Evolutionary conservation across 2,797 vertebrate genomes (phyloP).

Genomic region (Etheostoma perlongum): DNA sequence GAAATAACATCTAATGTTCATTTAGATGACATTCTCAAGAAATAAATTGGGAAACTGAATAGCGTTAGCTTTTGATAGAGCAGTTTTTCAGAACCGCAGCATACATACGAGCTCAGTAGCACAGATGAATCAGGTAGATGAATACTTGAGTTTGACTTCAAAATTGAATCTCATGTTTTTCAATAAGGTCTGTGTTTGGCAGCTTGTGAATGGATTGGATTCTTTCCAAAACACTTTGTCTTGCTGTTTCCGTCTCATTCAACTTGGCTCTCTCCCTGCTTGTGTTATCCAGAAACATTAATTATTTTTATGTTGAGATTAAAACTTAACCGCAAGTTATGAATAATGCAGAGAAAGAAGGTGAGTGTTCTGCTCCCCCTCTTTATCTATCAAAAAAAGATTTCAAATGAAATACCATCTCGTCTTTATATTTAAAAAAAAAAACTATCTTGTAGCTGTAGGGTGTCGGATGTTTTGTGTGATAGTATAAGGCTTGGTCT

Average conservation of each 20-base stretch:
- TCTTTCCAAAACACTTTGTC: constrained; percentile 6
- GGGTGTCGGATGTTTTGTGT: not conserved
- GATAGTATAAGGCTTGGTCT: constrained; percentile 7
- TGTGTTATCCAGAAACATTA: constrained; percentile 4
- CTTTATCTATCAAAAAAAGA: constrained; percentile 11
- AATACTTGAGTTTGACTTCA: constrained; percentile 15
- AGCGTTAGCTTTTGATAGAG: constrained; percentile 20
- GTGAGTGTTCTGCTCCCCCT: not conserved
- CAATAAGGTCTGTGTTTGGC: not conserved
- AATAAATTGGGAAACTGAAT: constrained; percentile 32
- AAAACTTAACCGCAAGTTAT: constrained; percentile 11
- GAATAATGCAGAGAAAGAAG: constrained; percentile 13
- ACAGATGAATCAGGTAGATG: constrained; percentile 25
- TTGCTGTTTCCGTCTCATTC: constrained; percentile 14
- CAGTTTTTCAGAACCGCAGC: not conserved
- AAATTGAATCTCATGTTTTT: constrained; percentile 19
- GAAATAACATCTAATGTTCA: constrained; percentile 33
- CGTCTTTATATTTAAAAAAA: not conserved
- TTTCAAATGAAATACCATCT: constrained; percentile 7
- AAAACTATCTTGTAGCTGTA: not conserved
- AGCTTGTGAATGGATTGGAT: constrained; percentile 12
- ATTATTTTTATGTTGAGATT: constrained; percentile 18
- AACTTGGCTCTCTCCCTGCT: not conserved
- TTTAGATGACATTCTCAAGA: constrained; percentile 10
- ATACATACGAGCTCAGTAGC: not conserved